Percentiles rank a stretch among this genome's conserved stretches.
Evolutionary conservation across 2,888 invertebrate species (phyloP).

Genomic region (Endotricha flammealis): DNA sequence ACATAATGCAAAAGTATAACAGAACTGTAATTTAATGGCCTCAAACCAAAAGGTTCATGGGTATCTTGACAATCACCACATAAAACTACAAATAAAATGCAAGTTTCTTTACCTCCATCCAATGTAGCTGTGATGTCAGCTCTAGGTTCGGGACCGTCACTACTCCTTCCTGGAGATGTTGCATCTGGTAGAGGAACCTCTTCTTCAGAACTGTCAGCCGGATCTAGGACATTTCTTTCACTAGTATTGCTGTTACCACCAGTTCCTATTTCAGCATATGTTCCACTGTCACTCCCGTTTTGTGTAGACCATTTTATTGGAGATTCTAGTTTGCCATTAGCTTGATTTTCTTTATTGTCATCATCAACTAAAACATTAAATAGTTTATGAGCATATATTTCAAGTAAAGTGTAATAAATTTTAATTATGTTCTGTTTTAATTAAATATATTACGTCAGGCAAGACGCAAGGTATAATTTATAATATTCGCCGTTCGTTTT

Average conservation of each 20-base stretch:
- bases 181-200: conserved; percentile 68
- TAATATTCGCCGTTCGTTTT: no score
- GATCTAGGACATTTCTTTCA: conserved; percentile 67
- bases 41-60: no score
- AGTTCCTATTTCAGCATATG: conserved; percentile 71
- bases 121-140: conserved; percentile 69
- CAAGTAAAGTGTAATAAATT: conserved; percentile 2
- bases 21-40: no score
- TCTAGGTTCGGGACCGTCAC: conserved; percentile 69
- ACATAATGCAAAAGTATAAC: no score
- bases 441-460: no score
- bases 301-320: conserved; percentile 69
- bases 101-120: conserved; percentile 59
- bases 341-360: conserved; percentile 73
- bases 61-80: no score
- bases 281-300: conserved; percentile 72
- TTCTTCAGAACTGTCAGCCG: conserved; percentile 72
- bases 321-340: conserved; percentile 69
- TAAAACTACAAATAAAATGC: no score
- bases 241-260: conserved; percentile 64
- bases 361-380: conserved; percentile 51
- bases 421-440: no score
- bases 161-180: conserved; percentile 68
- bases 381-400: no score
- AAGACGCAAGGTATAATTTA: no score